Percentiles rank a stretch among this genome's conserved stretches.
Evolutionary conservation across 2,888 invertebrate species (phyloP).

Genomic region (Geotrupes spiniger): DNA sequence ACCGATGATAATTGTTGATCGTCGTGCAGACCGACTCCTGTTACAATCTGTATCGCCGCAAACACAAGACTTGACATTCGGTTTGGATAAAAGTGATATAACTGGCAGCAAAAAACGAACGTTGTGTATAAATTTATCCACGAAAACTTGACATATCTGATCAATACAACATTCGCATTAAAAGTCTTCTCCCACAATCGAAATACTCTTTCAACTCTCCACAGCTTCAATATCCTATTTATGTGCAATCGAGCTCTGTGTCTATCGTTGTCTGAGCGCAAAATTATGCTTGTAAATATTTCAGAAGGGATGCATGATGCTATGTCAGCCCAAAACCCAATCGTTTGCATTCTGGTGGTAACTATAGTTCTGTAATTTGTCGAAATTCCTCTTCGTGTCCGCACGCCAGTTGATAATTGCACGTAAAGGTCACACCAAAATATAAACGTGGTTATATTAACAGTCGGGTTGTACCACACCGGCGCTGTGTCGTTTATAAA

Average conservation of each 20-base stretch:
- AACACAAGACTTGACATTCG: constrained; percentile 1
- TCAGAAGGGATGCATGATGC: constrained; percentile 15
- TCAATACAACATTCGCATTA: constrained; percentile 18
- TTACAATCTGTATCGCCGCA: constrained; percentile 10
- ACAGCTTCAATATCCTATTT: constrained; percentile 21
- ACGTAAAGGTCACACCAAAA: constrained; percentile 31
- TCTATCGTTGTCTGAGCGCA: background rate
- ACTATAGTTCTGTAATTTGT: constrained; percentile 12
- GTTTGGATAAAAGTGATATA: background rate
- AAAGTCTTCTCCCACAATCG: constrained; percentile 19
- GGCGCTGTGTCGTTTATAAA: constrained; percentile 7
- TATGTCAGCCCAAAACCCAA: constrained; percentile 16
- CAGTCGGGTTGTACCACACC: constrained; percentile 14
- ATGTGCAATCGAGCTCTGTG: constrained; percentile 8
- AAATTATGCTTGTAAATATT: constrained; percentile 15
- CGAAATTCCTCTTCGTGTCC: constrained; percentile 15
- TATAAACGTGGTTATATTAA: constrained; percentile 15
- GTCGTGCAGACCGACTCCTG: constrained; percentile 2
- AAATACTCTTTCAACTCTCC: constrained; percentile 19
- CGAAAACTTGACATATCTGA: constrained; percentile 18
- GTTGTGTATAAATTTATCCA: constrained; percentile 11
- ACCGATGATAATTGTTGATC: background rate
- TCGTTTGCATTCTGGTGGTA: constrained; percentile 15
- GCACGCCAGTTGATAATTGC: constrained; percentile 30
- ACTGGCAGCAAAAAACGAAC: constrained; percentile 12